A percentile compares a stretch with the other conserved stretches of the same genome.
Conservation (phyloP, 2,113 vertebrate genomes). For the Toxostoma redivivum region DNA sequence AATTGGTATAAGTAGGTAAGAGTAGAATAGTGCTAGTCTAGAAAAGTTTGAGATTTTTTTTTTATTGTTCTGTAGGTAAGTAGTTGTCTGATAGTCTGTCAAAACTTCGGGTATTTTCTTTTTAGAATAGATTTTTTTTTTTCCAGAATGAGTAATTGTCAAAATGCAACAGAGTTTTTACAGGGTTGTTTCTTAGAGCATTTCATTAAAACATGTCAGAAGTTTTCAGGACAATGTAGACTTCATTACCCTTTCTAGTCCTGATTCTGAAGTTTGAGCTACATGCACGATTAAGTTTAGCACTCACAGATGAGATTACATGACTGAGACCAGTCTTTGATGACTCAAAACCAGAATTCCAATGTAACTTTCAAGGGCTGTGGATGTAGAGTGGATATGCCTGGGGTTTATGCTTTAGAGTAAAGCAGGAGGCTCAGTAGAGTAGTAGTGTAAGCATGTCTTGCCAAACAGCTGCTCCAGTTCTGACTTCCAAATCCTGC, state of each 20-base stretch:
- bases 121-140: not conserved
- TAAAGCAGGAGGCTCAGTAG: not conserved
- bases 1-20: not conserved
- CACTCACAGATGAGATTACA: not conserved
- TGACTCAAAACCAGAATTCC: not conserved
- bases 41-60: not conserved
- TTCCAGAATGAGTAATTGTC: not conserved
- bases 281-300: not conserved
- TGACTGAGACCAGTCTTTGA: not conserved
- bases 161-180: not conserved
- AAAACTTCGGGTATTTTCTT: not conserved
- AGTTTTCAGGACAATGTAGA: not conserved
- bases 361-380: rapidly evolving
- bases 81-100: not conserved
- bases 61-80: not conserved
- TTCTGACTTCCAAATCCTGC: not conserved
- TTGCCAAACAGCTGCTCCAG: not conserved
- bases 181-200: too few species aligned
- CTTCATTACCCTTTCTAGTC: not conserved
- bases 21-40: not conserved
- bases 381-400: not conserved
- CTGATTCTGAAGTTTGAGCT: not conserved
- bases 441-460: not conserved
- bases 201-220: not conserved
- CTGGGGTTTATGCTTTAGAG: not conserved